Base-by-base conservation (phyloP, 1,140 invertebrate species). In the Bombus vancouverensis region DNA sequence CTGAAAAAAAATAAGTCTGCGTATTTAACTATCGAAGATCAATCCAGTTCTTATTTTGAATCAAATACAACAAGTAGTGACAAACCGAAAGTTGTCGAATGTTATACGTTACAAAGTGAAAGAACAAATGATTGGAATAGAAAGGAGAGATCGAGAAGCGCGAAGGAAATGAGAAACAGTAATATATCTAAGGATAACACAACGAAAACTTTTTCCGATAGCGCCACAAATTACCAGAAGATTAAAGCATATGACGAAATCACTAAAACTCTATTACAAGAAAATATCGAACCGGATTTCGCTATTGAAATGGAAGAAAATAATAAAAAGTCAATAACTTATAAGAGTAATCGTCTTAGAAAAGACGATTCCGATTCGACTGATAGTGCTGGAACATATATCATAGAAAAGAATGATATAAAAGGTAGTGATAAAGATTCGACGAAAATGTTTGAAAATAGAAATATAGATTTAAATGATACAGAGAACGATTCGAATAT, bases 321-420 rank as follows among this genome's bases (percentile, higher is more conserved):
- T 82, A 57, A 53, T 72, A 65, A 42, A 34, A 71, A 66, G 59
- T 79, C n/a, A 72, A 65, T 37, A 70, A 70, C 28, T 80, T 72
- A 39, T 87, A 80, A 76, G 80, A 87, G 22, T 81, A 87, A 70
- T 70, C 32, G 37, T 39, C 81, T 28, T 82, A 86, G n/a, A 80
- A 89, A 72, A 39, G n/a, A 79, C 25, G 18, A 47, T 37, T 72
- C 90, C 3, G 90, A 87, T 47, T 90, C 87, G 13, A 25, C 87
- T 1, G 88, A 90, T 28, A 94, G 93, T 66, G 88, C 90, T 72
- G 93, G 91, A 1, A 95, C 94, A 42, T 95, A 94, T 42, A 62
- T 92, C 28, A 59, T 94, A 9, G 91, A 93, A 53, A 93, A 91
- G 72, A 47, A 5, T 25, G 1, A 32, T 1, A 2, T 82, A 65